Conservation (phyloP, 2,113 vertebrate species). For the Pycnonotus jocosus region DNA sequence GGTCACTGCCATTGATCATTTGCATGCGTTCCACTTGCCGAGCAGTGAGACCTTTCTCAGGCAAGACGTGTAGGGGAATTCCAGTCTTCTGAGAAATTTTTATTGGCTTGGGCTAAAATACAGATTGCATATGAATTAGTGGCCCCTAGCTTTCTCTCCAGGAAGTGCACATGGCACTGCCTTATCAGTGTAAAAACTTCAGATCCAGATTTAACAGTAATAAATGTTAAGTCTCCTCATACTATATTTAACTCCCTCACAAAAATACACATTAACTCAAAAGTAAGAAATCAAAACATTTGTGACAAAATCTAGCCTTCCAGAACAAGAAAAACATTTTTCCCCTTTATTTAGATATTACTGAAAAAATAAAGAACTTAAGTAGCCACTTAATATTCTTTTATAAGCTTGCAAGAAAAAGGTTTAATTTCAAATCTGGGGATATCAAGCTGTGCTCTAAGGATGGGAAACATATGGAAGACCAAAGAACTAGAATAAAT, state of each 20-base stretch:
- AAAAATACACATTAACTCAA: not conserved
- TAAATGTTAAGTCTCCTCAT: not conserved
- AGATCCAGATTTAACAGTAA: not conserved
- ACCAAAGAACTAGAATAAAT: not conserved
- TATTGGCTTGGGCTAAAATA: slow-evolving; percentile 79
- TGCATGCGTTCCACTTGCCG: slow-evolving; percentile 87
- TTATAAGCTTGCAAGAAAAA: not conserved
- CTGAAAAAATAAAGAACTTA: not conserved
- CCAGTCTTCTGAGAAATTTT: slow-evolving; percentile 87
- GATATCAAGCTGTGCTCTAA: not conserved
- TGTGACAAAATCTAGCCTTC: not conserved
- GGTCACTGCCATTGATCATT: slow-evolving; percentile 83
- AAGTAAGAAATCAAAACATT: not conserved
- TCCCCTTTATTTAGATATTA: not conserved
- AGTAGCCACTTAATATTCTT: not conserved
- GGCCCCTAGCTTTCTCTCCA: not conserved
- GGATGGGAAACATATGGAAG: not conserved
- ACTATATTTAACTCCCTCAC: not conserved
- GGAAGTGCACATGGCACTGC: not conserved
- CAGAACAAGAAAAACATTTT: not conserved
- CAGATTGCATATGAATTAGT: not conserved
- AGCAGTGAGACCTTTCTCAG: slow-evolving; percentile 76
- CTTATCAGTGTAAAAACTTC: not conserved
- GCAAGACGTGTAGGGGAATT: slow-evolving; percentile 84
- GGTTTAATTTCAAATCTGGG: not conserved